These are phyloP conservation scores for Molothrus ater DNA, from an alignment of 2,797 vertebrate species.

Conservation along the genomic window DNA sequence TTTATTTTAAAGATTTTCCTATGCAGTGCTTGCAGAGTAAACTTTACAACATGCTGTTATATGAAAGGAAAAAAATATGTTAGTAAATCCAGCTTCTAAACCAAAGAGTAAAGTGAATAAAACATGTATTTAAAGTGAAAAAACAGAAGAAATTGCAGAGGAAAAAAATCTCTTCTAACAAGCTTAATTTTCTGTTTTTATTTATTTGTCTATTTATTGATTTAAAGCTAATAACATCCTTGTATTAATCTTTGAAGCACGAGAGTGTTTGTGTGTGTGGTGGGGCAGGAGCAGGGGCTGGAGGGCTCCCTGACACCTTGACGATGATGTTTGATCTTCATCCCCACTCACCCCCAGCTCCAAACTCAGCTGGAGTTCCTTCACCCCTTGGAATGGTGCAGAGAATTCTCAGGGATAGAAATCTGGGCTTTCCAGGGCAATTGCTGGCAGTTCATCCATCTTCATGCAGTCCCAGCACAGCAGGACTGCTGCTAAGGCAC, in stretches of 20 bases:
- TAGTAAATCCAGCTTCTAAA: neutral
- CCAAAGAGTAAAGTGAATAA: neutral
- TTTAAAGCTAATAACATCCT: neutral
- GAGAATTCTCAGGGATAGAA: neutral
- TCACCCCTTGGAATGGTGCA: too few species aligned
- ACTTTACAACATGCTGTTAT: neutral
- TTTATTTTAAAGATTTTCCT: neutral
- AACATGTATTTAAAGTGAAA: neutral
- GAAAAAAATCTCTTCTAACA: neutral
- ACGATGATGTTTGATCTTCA: neutral
- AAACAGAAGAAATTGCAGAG: neutral
- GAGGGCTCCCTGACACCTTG: neutral
- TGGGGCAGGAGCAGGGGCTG: neutral
- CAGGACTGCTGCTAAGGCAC: neutral
- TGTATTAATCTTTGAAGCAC: neutral
- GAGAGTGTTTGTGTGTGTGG: neutral
- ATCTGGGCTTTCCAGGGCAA: neutral
- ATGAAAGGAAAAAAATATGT: neutral
- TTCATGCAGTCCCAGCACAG: too few species aligned
- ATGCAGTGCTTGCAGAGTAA: neutral
- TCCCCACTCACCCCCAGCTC: neutral
- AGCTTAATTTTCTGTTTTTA: neutral
- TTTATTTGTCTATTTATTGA: neutral
- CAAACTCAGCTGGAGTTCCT: neutral
- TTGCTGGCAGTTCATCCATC: accelerated